Percentiles rank a stretch among this genome's conserved stretches.
These are phyloP conservation scores for Taenioides sp. DNA, from an alignment of 2,797 vertebrate genomes.

Conservation along the genomic window DNA sequence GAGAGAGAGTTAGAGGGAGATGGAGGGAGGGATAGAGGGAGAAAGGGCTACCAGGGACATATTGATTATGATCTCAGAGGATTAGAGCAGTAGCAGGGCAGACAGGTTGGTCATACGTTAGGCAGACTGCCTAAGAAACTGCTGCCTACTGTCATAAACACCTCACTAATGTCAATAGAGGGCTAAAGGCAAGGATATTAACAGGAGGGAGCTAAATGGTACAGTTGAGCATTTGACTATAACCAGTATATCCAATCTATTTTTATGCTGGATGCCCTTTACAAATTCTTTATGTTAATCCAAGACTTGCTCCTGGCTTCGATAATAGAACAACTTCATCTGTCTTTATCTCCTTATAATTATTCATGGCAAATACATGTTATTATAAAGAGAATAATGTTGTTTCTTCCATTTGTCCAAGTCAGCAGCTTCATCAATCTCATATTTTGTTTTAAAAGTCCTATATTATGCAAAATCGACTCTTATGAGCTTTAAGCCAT, in stretches of 20 bases:
- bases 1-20: constrained; percentile 47
- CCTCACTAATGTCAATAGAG: constrained; percentile 19
- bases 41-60: constrained; percentile 53
- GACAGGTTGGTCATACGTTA: constrained; percentile 62
- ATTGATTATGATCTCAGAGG: constrained; percentile 66
- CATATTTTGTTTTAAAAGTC: neutral
- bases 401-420: neutral
- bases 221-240: neutral
- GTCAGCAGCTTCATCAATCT: neutral
- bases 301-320: neutral
- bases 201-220: neutral
- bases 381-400: too few species aligned
- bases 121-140: constrained; percentile 39
- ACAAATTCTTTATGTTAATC: constrained; percentile 5
- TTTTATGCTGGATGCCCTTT: neutral
- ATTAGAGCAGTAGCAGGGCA: constrained; percentile 53
- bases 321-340: neutral
- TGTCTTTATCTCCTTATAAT: too few species aligned
- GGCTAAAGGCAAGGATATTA: constrained; percentile 16
- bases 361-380: too few species aligned
- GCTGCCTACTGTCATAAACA: constrained; percentile 33
- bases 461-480: too few species aligned
- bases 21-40: constrained; percentile 40
- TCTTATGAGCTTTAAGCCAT: too few species aligned
- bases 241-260: too few species aligned